Conservation (phyloP, 2,888 invertebrate species). For the Eueremaeus valkanovi region DNA sequence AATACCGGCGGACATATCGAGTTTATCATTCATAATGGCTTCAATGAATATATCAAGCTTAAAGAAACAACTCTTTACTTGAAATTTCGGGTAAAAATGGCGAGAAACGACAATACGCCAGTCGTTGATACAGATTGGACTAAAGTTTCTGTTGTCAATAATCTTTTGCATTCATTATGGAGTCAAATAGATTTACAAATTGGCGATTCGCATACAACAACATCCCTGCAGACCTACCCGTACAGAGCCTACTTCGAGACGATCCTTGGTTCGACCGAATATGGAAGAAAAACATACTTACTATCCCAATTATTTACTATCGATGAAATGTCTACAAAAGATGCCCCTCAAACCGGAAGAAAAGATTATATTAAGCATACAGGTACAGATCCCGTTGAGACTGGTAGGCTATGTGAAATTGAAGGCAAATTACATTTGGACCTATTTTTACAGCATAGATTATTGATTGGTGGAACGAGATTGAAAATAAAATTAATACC, state of each 20-base stretch:
- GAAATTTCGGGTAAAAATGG: not conserved
- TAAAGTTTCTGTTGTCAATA: not conserved
- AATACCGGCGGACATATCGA: not conserved
- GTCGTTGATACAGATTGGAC: not conserved
- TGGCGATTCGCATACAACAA: not conserved
- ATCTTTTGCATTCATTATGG: not conserved
- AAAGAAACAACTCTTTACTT: not conserved
- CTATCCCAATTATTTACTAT: not conserved
- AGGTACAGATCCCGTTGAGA: not conserved
- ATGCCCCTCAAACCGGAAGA: not conserved
- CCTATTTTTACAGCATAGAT: not conserved
- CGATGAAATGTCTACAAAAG: not conserved
- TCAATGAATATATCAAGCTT: not conserved
- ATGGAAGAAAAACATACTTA: not conserved
- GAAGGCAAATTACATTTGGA: not conserved
- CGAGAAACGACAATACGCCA: not conserved
- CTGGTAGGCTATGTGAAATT: not conserved
- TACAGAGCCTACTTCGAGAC: not conserved
- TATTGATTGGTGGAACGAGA: conserved; percentile 4
- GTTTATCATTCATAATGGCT: not conserved
- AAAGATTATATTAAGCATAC: not conserved
- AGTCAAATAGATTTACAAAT: not conserved
- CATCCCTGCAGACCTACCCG: not conserved
- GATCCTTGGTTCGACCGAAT: not conserved
- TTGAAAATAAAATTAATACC: not conserved